Base-by-base conservation (phyloP, 1,140 invertebrate genomes). In the Leptinotarsa defecta region DNA sequence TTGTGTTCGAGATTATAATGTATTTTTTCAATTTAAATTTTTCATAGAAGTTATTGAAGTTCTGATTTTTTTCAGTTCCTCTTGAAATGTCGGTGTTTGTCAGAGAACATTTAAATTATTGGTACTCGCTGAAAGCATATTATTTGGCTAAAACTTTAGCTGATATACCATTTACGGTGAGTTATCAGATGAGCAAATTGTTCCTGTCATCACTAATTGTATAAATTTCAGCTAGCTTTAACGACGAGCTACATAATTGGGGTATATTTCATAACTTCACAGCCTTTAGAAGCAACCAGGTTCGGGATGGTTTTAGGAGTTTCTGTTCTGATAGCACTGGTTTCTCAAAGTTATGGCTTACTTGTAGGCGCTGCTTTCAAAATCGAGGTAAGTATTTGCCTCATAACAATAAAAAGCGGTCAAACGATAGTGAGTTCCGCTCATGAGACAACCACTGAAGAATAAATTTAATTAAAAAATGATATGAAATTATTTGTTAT, bases 111-210 rank as follows among this genome's bases (percentile, higher is more conserved):
- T 88, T 98, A 64, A 99, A 99, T 85, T 97, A 97, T 84, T 99
- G 97, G 97, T 99, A 99, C 86, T 98, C 96, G 19, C 87, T 98
- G 52, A 98, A 98, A 86, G 92, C 96, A 2, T 99, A 97, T 87
- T 99, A 98, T 86, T 90, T 98, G 81, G 96, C 96, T 27, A 96
- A 97, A 87, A 98, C 96, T 17, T 88, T 98, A 84, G 95, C 96
- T 13, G 97, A 98, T 86, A 89, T 98, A 86, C 96, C 96, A 73
- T 97, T 98, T 87, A 96, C 98, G 90, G 95, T 97, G 87, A 88
- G 78, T 20, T 8, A 43, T 22, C 24, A 19, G 15, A 62, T 52
- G 3, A 71, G 19, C 19, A 43, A 48, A n/a, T 48, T 49, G 48
- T n/a, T 70, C 24, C 22, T 52, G 20, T 34, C 15, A 48, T 43